A percentile compares a stretch with the other conserved stretches of the same genome.
Evolutionary conservation across 2,888 invertebrate genomes (phyloP).

Genomic region (Dryocosmus kuriphilus): DNA sequence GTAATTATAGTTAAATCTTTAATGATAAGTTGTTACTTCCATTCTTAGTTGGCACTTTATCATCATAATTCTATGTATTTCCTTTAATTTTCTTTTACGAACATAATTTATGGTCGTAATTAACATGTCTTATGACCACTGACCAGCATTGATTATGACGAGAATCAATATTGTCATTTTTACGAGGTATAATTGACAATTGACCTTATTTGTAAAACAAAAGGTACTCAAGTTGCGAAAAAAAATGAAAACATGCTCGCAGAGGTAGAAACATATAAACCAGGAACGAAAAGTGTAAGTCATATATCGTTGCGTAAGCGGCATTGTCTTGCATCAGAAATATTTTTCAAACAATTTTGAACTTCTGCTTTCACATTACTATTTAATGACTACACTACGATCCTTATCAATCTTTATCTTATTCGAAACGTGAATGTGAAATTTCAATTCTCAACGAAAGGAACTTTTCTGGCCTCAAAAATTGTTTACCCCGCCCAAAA

Average conservation of each 20-base stretch:
- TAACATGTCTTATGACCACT: not conserved
- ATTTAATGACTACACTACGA: not conserved
- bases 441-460: too few species aligned
- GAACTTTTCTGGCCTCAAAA: too few species aligned
- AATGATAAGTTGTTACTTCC: too few species aligned
- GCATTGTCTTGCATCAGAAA: conserved; percentile 25
- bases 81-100: not conserved
- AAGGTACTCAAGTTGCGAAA: conserved; percentile 35
- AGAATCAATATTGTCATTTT: conserved; percentile 21
- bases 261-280: conserved; percentile 32
- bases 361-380: conserved; percentile 18
- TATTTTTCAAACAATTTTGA: conserved; percentile 16
- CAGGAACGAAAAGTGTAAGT: conserved; percentile 27
- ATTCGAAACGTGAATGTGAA: not conserved
- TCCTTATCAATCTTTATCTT: not conserved
- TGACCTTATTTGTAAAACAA: conserved; percentile 36
- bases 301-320: conserved; percentile 25
- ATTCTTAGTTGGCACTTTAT: too few species aligned
- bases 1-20: too few species aligned
- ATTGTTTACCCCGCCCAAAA: too few species aligned
- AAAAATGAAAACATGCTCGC: conserved; percentile 28
- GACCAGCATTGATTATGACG: not conserved
- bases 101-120: conserved; percentile 27
- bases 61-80: not conserved
- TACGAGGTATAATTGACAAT: conserved; percentile 20